Evolutionary conservation across 2,888 invertebrate genomes (phyloP).

Genomic region (Lasioglossum oenotherae): DNA sequence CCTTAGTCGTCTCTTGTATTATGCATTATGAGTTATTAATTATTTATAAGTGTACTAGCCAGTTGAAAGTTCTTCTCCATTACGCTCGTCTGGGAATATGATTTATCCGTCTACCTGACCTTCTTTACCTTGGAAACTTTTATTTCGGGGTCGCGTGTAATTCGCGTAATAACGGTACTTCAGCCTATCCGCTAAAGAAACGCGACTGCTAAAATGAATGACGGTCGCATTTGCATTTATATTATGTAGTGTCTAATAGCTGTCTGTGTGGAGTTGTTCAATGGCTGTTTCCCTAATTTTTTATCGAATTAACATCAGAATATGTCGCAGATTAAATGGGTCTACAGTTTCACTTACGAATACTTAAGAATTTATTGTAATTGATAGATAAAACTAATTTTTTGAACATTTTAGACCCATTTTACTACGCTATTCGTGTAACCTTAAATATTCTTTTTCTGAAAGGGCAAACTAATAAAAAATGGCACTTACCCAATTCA

Average conservation of each 20-base stretch:
- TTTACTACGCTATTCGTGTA: not conserved
- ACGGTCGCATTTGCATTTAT: conserved; percentile 42
- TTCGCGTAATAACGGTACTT: conserved; percentile 41
- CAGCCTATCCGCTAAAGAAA: not conserved
- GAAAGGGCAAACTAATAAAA: not conserved
- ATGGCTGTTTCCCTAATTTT: not conserved
- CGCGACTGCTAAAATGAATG: not conserved
- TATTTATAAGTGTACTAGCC: conserved; percentile 63
- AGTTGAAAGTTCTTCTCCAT: conserved; percentile 48
- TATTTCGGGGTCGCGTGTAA: conserved; percentile 36
- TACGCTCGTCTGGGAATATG: conserved; percentile 44
- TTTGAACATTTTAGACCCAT: not conserved
- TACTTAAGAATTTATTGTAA: not conserved
- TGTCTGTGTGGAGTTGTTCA: not conserved
- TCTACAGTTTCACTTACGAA: not conserved
- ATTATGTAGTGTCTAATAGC: conserved; percentile 18
- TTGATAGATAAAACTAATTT: not conserved
- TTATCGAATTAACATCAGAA: not conserved
- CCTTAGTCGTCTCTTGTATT: conserved; percentile 37
- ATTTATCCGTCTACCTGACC: conserved; percentile 44
- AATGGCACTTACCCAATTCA: not conserved
- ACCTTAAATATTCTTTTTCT: not conserved
- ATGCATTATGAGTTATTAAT: conserved; percentile 66
- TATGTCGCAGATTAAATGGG: not conserved
- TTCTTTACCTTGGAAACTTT: conserved; percentile 35